Conservation (phyloP, 2,113 vertebrate genomes). For the Protobothrops flavoviridis region DNA sequence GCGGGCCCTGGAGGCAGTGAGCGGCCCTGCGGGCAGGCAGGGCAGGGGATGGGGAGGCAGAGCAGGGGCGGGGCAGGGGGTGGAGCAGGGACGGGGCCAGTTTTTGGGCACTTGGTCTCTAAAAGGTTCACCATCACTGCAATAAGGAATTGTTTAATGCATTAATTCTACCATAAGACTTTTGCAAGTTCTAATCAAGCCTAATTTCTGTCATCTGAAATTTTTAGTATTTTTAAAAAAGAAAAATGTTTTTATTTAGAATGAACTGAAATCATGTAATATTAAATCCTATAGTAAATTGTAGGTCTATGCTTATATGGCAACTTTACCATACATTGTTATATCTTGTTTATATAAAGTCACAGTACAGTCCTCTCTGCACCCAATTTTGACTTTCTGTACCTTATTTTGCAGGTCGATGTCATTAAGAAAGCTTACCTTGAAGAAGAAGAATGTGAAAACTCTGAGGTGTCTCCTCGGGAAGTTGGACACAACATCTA, state of each 20-base stretch:
- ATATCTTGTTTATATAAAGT: background rate
- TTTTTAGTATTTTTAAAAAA: background rate
- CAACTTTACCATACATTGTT: background rate
- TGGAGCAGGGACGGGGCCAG: too few species aligned
- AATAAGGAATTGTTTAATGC: background rate
- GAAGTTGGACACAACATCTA: slow-evolving; percentile 99
- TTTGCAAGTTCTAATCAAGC: background rate
- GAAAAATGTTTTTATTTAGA: background rate
- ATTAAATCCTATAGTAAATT: background rate
- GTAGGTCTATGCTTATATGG: background rate
- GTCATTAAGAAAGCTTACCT: slow-evolving; percentile 95
- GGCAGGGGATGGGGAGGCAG: too few species aligned
- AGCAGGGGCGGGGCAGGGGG: too few species aligned
- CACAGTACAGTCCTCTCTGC: background rate
- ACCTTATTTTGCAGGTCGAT: slow-evolving; percentile 76
- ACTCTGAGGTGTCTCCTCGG: slow-evolving; percentile 83
- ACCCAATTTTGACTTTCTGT: background rate
- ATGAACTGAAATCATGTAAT: background rate
- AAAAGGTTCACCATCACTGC: too few species aligned
- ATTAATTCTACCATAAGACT: background rate
- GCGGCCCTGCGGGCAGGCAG: too few species aligned
- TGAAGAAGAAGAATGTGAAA: slow-evolving; percentile 89
- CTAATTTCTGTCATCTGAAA: background rate
- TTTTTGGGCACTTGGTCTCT: too few species aligned
- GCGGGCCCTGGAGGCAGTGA: too few species aligned